Percentiles rank a stretch among this genome's conserved stretches.
Evolutionary conservation across 1,140 invertebrate species (phyloP).

Genomic region (Listronotus bonariensis): DNA sequence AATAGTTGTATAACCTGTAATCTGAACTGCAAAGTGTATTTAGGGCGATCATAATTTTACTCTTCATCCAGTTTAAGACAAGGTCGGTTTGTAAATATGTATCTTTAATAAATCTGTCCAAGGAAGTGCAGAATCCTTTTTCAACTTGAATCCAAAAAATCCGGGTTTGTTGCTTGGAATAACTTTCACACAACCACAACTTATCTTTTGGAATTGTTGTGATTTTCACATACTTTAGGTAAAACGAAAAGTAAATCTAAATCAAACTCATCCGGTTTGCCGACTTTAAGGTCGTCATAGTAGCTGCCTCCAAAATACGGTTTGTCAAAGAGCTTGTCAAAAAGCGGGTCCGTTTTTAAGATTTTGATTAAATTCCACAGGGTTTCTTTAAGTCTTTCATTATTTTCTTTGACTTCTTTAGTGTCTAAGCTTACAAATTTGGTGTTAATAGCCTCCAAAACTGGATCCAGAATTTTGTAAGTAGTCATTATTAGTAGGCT

Average conservation of each 20-base stretch:
- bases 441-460: not conserved
- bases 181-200: slow-evolving; percentile 8
- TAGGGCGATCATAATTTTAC: slow-evolving; percentile 36
- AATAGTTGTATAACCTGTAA: not conserved
- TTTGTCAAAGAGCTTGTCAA: slow-evolving; percentile 45
- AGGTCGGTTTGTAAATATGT: slow-evolving; percentile 34
- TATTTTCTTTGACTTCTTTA: not conserved
- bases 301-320: slow-evolving; percentile 60
- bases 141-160: slow-evolving; percentile 33
- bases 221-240: slow-evolving; percentile 42
- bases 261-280: slow-evolving; percentile 61
- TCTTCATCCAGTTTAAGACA: slow-evolving; percentile 44
- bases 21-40: slow-evolving; percentile 15
- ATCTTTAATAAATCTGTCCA: slow-evolving; percentile 34
- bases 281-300: slow-evolving; percentile 60
- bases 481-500: not conserved
- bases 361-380: slow-evolving; percentile 15
- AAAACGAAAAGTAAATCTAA: slow-evolving; percentile 59
- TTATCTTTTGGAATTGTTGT: slow-evolving; percentile 8
- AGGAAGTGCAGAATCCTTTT: slow-evolving; percentile 1
- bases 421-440: slow-evolving; percentile 1
- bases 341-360: slow-evolving; percentile 52
- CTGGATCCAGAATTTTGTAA: not conserved
- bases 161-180: slow-evolving; percentile 31
- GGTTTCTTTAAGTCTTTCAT: not conserved